These are phyloP conservation scores for Poeciliopsis turneri DNA, from an alignment of 2,797 vertebrate species.

Conservation along the genomic window DNA sequence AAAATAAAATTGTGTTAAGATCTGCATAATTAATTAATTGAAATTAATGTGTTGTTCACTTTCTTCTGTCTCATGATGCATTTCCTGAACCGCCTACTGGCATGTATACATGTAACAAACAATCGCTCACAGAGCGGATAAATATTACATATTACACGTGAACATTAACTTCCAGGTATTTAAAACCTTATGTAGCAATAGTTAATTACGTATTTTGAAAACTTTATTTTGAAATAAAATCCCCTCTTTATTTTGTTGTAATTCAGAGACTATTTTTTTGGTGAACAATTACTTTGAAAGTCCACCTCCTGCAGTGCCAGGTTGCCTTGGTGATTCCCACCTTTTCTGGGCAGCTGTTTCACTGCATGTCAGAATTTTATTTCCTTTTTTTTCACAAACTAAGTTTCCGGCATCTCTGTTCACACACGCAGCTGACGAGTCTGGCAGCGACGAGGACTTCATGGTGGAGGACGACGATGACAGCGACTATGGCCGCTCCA, in stretches of 20 bases:
- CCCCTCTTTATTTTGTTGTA: background rate
- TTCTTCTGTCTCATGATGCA: too few species aligned
- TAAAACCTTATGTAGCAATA: background rate
- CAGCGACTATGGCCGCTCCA: conserved; percentile 96
- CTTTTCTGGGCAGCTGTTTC: background rate
- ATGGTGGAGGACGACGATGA: conserved; percentile 98
- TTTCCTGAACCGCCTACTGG: background rate
- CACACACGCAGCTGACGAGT: conserved; percentile 75
- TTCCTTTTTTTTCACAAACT: background rate
- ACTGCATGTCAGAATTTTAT: background rate
- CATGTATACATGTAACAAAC: background rate
- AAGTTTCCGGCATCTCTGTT: background rate
- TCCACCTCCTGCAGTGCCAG: background rate
- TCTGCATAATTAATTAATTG: too few species aligned
- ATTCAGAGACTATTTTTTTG: background rate
- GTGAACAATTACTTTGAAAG: background rate
- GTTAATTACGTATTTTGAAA: background rate
- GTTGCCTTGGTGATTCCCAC: background rate
- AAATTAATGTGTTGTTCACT: too few species aligned
- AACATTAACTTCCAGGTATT: background rate
- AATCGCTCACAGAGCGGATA: background rate
- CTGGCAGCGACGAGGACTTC: conserved; percentile 96
- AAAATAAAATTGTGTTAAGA: too few species aligned
- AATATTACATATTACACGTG: background rate
- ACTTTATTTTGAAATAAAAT: background rate